Conservation (phyloP, 2,113 vertebrate species). For the Damaliscus lunatus region DNA sequence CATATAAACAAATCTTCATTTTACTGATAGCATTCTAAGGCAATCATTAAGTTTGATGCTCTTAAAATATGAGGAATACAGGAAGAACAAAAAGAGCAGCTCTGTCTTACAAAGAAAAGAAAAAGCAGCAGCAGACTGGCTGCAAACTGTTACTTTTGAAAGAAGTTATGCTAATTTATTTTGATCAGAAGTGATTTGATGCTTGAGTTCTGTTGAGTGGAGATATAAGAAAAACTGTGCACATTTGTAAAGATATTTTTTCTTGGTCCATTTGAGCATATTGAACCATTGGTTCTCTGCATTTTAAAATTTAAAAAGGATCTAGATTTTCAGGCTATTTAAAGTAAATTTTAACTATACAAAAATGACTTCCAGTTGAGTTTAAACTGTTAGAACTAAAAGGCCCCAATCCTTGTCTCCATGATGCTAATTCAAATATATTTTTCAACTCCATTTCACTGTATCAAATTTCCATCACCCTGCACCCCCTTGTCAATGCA, state of each 20-base stretch:
- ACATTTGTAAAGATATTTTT: constrained; percentile 16
- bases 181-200: constrained; percentile 24
- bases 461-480: background rate
- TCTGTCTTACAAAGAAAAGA: constrained; percentile 31
- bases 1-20: background rate
- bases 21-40: background rate
- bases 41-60: background rate
- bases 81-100: constrained; percentile 3
- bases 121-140: background rate
- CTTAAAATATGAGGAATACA: background rate
- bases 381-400: background rate
- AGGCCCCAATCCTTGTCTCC: background rate
- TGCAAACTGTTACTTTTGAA: constrained; percentile 18
- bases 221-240: constrained; percentile 11
- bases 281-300: background rate
- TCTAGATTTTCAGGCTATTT: background rate
- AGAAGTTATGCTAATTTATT: constrained; percentile 32
- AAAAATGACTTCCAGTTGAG: background rate
- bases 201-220: background rate
- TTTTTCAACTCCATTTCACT: background rate
- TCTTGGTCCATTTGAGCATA: constrained; percentile 1
- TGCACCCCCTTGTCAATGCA: background rate
- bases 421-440: background rate
- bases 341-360: background rate
- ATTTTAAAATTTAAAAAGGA: background rate